Conservation (phyloP, 1,140 invertebrate species). For the Drosophila yakuba region DNA sequence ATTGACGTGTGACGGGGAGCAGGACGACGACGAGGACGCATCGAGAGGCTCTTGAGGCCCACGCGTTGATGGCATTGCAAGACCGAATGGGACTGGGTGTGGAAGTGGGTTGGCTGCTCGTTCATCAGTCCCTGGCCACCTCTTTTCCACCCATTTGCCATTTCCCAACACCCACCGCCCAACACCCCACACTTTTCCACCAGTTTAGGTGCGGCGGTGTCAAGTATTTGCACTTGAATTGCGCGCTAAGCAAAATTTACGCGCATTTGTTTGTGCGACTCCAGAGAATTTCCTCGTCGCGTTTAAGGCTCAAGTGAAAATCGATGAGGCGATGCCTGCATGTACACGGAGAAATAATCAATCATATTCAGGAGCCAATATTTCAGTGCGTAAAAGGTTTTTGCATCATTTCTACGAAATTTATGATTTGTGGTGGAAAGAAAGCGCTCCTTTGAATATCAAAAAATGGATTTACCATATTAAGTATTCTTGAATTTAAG, state of each 20-base stretch:
- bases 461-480: not conserved
- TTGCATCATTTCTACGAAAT: not conserved
- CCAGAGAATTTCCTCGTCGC: constrained; percentile 60
- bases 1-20: constrained; percentile 71
- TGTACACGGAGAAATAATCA: constrained; percentile 32
- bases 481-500: too few relatives aligned
- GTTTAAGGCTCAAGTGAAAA: constrained; percentile 73
- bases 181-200: not conserved
- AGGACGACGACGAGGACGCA: constrained; percentile 19
- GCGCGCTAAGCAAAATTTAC: constrained; percentile 81
- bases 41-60: constrained; percentile 51
- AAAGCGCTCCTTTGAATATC: not conserved
- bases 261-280: constrained; percentile 79
- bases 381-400: not conserved
- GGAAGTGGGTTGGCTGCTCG: not conserved
- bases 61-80: constrained; percentile 46
- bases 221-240: constrained; percentile 80
- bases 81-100: constrained; percentile 13
- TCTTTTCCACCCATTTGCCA: not conserved
- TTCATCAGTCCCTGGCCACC: constrained; percentile 9
- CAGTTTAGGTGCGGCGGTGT: constrained; percentile 71
- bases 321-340: constrained; percentile 59
- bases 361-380: constrained; percentile 2
- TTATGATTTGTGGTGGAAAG: not conserved
- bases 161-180: not conserved